phyloP scores from a whole-genome alignment of 2,113 vertebrate genomes.

The Maccullochella peelii region DNA sequence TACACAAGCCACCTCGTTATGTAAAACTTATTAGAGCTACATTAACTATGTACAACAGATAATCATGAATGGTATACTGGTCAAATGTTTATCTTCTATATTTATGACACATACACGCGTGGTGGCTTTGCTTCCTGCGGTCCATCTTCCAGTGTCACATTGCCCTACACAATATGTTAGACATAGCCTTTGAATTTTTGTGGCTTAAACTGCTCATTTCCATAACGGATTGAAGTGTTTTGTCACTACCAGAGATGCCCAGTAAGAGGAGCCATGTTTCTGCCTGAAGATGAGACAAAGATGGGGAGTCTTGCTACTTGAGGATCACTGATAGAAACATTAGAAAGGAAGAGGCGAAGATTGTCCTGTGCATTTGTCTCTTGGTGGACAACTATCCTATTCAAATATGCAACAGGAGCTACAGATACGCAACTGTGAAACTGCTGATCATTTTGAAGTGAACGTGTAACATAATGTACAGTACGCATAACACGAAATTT shows the following conservation, averaged over 20 bases:
- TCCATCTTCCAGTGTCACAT: not conserved
- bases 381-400: not conserved
- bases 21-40: not conserved
- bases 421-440: not conserved
- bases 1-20: not conserved
- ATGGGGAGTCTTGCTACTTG: not conserved
- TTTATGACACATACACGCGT: not conserved
- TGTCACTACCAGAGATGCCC: constrained; percentile 39
- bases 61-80: not conserved
- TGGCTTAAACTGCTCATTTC: not conserved
- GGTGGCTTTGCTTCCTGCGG: not conserved
- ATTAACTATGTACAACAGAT: not conserved
- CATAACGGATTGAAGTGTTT: not conserved
- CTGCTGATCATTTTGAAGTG: not conserved
- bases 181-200: not conserved
- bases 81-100: not conserved
- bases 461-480: not conserved
- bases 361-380: not conserved
- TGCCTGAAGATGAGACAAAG: not conserved
- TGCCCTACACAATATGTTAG: not conserved
- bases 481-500: not conserved
- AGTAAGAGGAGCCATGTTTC: constrained; percentile 57
- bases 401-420: not conserved
- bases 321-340: not conserved
- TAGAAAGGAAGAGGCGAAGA: not conserved